Percentiles rank a stretch among this genome's conserved stretches.
Evolutionary conservation across 2,888 invertebrate species (phyloP).

Genomic region (Melieria picta): DNA sequence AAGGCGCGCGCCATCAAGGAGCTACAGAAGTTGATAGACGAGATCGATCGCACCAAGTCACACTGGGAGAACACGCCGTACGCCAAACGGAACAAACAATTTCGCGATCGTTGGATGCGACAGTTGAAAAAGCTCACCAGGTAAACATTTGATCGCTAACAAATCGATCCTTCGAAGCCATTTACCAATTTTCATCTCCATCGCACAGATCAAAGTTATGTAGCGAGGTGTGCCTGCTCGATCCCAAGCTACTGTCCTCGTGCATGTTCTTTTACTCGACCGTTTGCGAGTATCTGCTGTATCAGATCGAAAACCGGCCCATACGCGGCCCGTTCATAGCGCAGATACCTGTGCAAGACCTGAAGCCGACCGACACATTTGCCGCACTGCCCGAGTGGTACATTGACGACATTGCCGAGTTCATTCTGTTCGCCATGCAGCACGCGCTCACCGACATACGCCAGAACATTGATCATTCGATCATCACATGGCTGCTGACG

Average conservation of each 20-base stretch:
- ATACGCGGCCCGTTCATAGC: slow-evolving; percentile 67
- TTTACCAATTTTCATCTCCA: neutral
- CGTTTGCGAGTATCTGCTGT: slow-evolving; percentile 81
- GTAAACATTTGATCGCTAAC: slow-evolving; percentile 58
- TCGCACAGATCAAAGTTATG: slow-evolving; percentile 82
- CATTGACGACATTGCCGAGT: slow-evolving; percentile 96
- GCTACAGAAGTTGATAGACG: slow-evolving; percentile 87
- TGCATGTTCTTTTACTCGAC: slow-evolving; percentile 89
- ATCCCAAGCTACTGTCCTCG: slow-evolving; percentile 82
- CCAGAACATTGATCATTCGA: slow-evolving; percentile 81
- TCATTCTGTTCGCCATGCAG: slow-evolving; percentile 90
- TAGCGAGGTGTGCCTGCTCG: slow-evolving; percentile 89
- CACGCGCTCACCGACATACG: slow-evolving; percentile 77
- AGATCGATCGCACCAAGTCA: slow-evolving; percentile 81
- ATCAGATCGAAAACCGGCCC: slow-evolving; percentile 71
- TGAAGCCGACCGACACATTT: slow-evolving; percentile 78
- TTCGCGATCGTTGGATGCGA: slow-evolving; percentile 87
- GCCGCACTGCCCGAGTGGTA: slow-evolving; percentile 96
- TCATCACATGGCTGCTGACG: slow-evolving; percentile 88
- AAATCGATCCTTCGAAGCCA: neutral
- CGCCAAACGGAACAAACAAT: slow-evolving; percentile 81
- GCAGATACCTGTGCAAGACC: slow-evolving; percentile 70
- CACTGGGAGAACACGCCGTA: slow-evolving; percentile 83
- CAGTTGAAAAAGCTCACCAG: slow-evolving; percentile 82
- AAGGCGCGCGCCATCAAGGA: slow-evolving; percentile 77